Base-by-base conservation (phyloP, 2,888 invertebrate genomes). In the Spilosoma lubricipeda region DNA sequence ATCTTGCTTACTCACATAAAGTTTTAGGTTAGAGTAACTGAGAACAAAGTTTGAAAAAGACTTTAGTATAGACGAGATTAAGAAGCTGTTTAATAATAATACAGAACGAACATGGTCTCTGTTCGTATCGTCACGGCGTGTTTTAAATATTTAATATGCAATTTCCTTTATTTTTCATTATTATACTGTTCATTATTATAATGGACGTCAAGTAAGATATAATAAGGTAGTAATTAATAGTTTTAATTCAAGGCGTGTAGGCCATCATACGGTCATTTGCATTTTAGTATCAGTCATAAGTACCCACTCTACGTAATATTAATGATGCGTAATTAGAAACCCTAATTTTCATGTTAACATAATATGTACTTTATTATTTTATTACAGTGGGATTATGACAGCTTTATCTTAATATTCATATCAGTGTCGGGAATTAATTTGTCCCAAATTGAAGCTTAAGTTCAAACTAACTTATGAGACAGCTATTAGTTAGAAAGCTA, bases 91-190 rank as follows among this genome's bases (percentile, higher is more conserved):
- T 90, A 92, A 93, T 93, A 94, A 95, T 94, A 94, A 94, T 93
- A 92, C 92, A 92, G 91, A 93, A 90, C 88, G 93, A 94, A 93
- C 92, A 93, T 93, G 94, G 94, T 93, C 91, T 93, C 92, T 91
- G 91, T 90, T 91, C 89, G 90, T 90, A 92, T 91, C 92, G 92
- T 92, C 93, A 93, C 90, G 90, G 81, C 87, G 89, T 88, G 91
- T 95, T 86, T 94, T 95, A 94, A 95, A 95, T 94, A 94, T 95
- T 95, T 93, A 94, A 94, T 92, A 93, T 92, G 93, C 91, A 94
- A 93, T 95, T 93, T 94, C 92, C 92, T 93, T 91, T 93, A 93
- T 91, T 93, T 93, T 93, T 92, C 88, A 90, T 90, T 89, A 87
- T 86, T 83, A 86, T 83, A 85, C 80, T 82, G 84, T 88, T 90